A percentile compares a stretch with the other conserved stretches of the same genome.
These are phyloP conservation scores for Drosophila nigricruria DNA, from an alignment of 2,888 invertebrate species.

Conservation along the genomic window DNA sequence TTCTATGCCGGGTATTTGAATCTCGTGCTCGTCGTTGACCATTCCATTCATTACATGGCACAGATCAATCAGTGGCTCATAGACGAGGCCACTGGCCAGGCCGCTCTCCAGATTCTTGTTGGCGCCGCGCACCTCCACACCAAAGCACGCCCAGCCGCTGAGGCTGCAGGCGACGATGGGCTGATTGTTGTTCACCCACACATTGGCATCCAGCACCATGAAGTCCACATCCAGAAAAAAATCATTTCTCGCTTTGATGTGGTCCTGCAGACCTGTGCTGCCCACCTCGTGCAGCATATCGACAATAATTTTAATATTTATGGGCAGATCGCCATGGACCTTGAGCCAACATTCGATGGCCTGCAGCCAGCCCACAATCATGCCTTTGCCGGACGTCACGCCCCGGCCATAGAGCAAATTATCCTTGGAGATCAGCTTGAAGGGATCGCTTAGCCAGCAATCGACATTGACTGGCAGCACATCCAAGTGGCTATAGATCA, in stretches of 20 bases:
- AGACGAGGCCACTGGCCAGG: slow-evolving; percentile 50
- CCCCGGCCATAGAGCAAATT: slow-evolving; percentile 50
- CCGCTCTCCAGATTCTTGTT: slow-evolving; percentile 51
- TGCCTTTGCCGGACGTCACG: slow-evolving; percentile 58
- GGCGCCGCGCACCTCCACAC: slow-evolving; percentile 37
- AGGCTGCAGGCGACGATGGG: slow-evolving; percentile 53
- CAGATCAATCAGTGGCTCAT: slow-evolving; percentile 58
- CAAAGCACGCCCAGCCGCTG: slow-evolving; percentile 53
- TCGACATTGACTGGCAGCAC: slow-evolving; percentile 38
- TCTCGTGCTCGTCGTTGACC: slow-evolving; percentile 22
- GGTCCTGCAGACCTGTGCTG: slow-evolving; percentile 40
- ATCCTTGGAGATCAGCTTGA: slow-evolving; percentile 19
- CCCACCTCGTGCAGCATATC: slow-evolving; percentile 57
- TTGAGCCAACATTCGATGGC: slow-evolving; percentile 53
- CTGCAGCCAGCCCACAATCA: slow-evolving; percentile 53
- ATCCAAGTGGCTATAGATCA: slow-evolving; percentile 56
- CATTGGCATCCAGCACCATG: slow-evolving; percentile 46
- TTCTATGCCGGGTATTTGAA: slow-evolving; percentile 25
- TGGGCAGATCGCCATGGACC: slow-evolving; percentile 40
- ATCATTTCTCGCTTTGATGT: background rate
- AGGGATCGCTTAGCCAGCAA: slow-evolving; percentile 53
- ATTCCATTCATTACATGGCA: slow-evolving; percentile 56
- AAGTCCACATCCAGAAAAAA: slow-evolving; percentile 55
- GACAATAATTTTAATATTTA: slow-evolving; percentile 55
- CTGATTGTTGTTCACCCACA: slow-evolving; percentile 33